These are phyloP conservation scores for Tragelaphus buxtoni DNA, from an alignment of 2,113 vertebrate species.

Conservation along the genomic window DNA sequence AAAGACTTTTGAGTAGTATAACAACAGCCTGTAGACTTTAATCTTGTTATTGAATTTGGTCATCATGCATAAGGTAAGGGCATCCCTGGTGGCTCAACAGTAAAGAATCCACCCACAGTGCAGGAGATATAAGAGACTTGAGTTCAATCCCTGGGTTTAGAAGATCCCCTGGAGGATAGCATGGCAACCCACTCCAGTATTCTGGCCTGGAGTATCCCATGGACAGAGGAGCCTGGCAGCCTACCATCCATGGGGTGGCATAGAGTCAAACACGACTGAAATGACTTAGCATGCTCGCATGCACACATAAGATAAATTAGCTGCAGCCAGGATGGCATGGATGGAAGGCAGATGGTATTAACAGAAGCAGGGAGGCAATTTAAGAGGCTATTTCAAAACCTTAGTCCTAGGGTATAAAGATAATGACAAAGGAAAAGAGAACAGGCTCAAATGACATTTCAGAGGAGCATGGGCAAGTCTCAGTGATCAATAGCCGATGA, in stretches of 20 bases:
- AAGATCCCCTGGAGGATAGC: background rate
- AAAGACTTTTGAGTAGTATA: background rate
- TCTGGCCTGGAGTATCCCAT: background rate
- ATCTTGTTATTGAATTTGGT: background rate
- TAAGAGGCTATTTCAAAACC: constrained; percentile 3
- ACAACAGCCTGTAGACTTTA: background rate
- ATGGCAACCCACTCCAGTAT: background rate
- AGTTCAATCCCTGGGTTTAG: background rate
- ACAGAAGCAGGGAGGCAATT: background rate
- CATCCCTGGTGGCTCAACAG: background rate
- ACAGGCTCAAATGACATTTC: constrained; percentile 7
- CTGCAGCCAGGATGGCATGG: background rate
- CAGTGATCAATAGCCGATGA: background rate
- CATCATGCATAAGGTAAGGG: background rate
- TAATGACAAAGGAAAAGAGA: background rate
- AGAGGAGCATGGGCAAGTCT: background rate
- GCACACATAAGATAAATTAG: background rate
- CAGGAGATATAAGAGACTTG: background rate
- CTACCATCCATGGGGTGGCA: background rate
- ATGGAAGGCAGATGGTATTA: background rate
- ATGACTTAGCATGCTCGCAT: background rate
- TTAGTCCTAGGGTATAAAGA: background rate
- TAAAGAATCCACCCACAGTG: background rate
- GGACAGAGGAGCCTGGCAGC: background rate
- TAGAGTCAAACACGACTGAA: background rate